A percentile compares a stretch with the other conserved stretches of the same genome.
Conservation (phyloP, 2,113 vertebrate genomes). For the Sula dactylatra region DNA sequence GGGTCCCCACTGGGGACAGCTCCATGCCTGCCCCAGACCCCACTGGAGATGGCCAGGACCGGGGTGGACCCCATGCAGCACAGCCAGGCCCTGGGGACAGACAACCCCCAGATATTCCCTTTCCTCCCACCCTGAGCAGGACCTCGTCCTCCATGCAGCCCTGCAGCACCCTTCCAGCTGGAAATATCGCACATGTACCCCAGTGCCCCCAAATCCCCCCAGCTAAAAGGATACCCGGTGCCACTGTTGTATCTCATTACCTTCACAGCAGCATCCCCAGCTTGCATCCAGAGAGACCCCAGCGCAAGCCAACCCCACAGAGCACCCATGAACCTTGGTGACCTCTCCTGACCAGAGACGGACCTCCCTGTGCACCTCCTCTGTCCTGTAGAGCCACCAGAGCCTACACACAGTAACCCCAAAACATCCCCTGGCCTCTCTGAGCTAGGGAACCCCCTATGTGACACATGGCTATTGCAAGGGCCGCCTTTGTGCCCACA, state of each 20-base stretch:
- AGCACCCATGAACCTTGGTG: background rate
- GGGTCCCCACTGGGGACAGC: background rate
- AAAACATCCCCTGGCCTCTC: background rate
- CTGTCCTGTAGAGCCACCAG: background rate
- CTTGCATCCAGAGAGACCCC: background rate
- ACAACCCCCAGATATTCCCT: too few relatives aligned
- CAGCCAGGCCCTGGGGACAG: background rate
- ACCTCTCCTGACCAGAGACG: background rate
- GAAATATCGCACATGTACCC: background rate
- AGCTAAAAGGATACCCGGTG: background rate
- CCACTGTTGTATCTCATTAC: background rate
- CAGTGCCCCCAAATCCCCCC: background rate
- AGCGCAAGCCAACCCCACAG: background rate
- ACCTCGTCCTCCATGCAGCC: background rate
- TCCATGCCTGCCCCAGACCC: too few relatives aligned
- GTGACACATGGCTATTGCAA: background rate
- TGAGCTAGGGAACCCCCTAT: background rate
- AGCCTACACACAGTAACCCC: background rate
- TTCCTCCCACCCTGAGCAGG: background rate
- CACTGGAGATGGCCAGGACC: background rate
- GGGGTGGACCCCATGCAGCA: background rate
- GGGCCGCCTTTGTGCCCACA: background rate
- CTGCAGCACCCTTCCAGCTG: background rate
- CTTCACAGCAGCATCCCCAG: too few relatives aligned
- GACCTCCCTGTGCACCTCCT: too few relatives aligned